Percentiles rank a stretch among this genome's conserved stretches.
These are phyloP conservation scores for Perithous albicinctus DNA, from an alignment of 2,888 invertebrate genomes.

Conservation along the genomic window DNA sequence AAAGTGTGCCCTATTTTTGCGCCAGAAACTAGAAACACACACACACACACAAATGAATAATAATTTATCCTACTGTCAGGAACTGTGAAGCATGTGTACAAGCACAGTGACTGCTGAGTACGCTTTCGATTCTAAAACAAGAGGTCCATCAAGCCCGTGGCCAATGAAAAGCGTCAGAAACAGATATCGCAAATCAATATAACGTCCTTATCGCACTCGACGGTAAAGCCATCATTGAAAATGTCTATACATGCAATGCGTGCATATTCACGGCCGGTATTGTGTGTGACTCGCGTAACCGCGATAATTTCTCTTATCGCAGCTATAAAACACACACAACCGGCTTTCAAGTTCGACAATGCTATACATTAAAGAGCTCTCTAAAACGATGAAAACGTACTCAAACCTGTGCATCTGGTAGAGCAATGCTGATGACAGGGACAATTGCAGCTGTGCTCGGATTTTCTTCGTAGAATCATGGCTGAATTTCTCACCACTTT, in stretches of 20 bases:
- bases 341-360: constrained; percentile 8
- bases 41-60: neutral
- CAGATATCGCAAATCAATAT: constrained; percentile 56
- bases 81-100: neutral
- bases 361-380: neutral
- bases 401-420: constrained; percentile 82
- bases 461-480: constrained; percentile 79
- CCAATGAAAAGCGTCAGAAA: constrained; percentile 39
- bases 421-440: constrained; percentile 83
- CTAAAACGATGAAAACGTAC: constrained; percentile 41
- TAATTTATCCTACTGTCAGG: constrained; percentile 24
- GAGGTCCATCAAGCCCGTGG: neutral
- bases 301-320: neutral
- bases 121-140: neutral
- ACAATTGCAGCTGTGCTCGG: constrained; percentile 80
- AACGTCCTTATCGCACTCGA: constrained; percentile 41
- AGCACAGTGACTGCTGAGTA: neutral
- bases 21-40: too few species aligned
- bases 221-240: too few species aligned
- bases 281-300: neutral
- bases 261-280: too few species aligned
- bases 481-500: constrained; percentile 29
- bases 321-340: neutral
- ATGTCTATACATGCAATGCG: too few species aligned
- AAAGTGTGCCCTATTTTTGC: too few species aligned